Base-by-base conservation (phyloP, 2,888 invertebrate species). In the Rhamnusium bicolor region DNA sequence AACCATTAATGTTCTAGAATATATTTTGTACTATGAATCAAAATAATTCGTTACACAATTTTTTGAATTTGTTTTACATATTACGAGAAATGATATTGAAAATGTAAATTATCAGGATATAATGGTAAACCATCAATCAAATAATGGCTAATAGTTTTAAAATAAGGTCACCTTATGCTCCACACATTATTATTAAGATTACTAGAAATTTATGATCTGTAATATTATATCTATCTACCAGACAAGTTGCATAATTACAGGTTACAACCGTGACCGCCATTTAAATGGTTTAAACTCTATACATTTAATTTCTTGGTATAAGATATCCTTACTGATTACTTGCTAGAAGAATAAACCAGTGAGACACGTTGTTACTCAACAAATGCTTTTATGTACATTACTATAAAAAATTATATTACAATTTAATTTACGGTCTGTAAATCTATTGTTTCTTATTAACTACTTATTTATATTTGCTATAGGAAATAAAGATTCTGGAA, bases 261-360 rank as follows among this genome's bases (percentile, higher is more conserved):
- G 63, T 63, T 63, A 63, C 49, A 47, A 51, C 63, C 63, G 21
- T 63, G 63, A 51, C 63, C 49, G 51, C 24, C 49, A 63, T 51
- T 54, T 54, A 54, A 19, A 54, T 54, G 24, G 14, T 54, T 54
- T 21, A 54, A 54, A 54, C 24, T 21, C 18, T 40, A 46, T 61
- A 46, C 19, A 61, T 61, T 47, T 18, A 19, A 58, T 58, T 58
- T 29, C 58, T 12, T 40, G n/a, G 40, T 12, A 18, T 12, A 18
- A 58, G 58, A 58, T 58, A 58, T 58, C 58, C 58, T 58, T 58
- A 58, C 32, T 58, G 58, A 58, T 58, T 40, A 40, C 40, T 40
- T 40, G 32, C 32, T 32, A 32, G 58, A 32, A 32, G 12, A 29
- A 32, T 24, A 29, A 32, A 58, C 58, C 58, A 32, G 32, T 10